Evolutionary conservation across 2,888 invertebrate species (phyloP), one percentile per base, ranked within the genome.

Genomic region (Blomia tropicalis): DNA sequence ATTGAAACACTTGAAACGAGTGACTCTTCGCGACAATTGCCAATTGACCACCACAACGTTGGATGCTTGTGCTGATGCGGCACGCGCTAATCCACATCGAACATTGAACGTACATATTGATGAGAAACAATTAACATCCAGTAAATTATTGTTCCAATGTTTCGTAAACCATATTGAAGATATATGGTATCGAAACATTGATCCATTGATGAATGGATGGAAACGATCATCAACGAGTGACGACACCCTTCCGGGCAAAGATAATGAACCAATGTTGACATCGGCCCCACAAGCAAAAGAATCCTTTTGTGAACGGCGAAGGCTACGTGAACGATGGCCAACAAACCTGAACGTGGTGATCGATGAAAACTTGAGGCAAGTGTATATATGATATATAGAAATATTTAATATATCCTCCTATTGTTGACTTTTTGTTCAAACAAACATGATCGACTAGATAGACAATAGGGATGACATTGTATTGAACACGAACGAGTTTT

Each of bases 51-150:
- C n/a, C 27, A 22, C 5, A 47, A 47, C 51, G n/a, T 27, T 47
- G 51, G 51, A 47, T 11, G 51, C 51, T n/a, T 47, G 51, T 47
- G 51, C n/a, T 22, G 51, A 14, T 7, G 51, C 51, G 22, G 51
- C 51, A n/a, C 14, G 14, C 23, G 51, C 51, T n/a, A 47, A 47
- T 47, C 51, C 51, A 27, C 11, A 47, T 22, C 51, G 51, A 7
- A 22, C 22, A 11, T n/a, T 47, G 7, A 47, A 47, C 51, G 51
- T 47, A n/a, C 51, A 47, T 27, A 19, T 47, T 22, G 51, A 47
- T 27, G 51, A 47, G 51, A 47, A 47, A n/a, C 51, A 47, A 47
- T 11, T 47, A n/a, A 11, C 51, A 27, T 7, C 51, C 22, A 47
- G 51, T 47, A 22, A 47, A 19, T 27, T 47, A n/a, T 47, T 47